Evolutionary conservation across 2,888 invertebrate species (phyloP).

Genomic region (Beris morrisii): DNA sequence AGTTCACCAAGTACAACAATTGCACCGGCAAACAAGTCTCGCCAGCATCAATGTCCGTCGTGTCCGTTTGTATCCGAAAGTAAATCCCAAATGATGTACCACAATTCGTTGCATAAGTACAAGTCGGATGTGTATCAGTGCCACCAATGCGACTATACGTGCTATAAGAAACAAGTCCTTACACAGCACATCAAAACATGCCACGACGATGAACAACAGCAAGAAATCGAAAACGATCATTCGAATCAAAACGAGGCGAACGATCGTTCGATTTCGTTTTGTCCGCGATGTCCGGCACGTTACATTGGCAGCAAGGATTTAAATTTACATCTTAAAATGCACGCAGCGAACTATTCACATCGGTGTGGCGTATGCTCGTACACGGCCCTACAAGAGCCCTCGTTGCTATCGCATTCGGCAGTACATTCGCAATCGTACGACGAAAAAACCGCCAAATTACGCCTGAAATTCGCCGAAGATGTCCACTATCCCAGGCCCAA

Average conservation of each 20-base stretch:
- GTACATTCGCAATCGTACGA: conserved; percentile 81
- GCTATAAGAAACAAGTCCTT: conserved; percentile 77
- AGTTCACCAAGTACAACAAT: neutral
- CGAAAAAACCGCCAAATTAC: conserved; percentile 70
- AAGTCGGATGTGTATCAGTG: conserved; percentile 65
- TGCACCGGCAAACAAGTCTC: conserved; percentile 52
- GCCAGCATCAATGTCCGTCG: conserved; percentile 75
- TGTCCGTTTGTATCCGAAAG: conserved; percentile 86
- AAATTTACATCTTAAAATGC: conserved; percentile 71
- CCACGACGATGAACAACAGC: conserved; percentile 46
- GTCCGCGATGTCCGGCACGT: conserved; percentile 80
- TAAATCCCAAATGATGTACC: conserved; percentile 83
- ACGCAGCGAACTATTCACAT: conserved; percentile 64
- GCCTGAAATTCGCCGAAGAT: conserved; percentile 66
- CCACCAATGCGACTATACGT: conserved; percentile 78
- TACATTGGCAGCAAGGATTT: conserved; percentile 77
- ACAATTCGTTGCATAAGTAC: conserved; percentile 76
- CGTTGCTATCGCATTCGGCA: conserved; percentile 68
- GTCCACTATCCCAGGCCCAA: conserved; percentile 67
- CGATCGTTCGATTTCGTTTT: conserved; percentile 63
- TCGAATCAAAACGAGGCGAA: neutral
- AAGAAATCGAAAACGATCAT: neutral
- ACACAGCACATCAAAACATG: conserved; percentile 77
- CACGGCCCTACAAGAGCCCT: conserved; percentile 70
- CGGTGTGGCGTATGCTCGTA: conserved; percentile 79